Conservation (phyloP, 2,888 invertebrate species). For the Dynastes tityus region DNA sequence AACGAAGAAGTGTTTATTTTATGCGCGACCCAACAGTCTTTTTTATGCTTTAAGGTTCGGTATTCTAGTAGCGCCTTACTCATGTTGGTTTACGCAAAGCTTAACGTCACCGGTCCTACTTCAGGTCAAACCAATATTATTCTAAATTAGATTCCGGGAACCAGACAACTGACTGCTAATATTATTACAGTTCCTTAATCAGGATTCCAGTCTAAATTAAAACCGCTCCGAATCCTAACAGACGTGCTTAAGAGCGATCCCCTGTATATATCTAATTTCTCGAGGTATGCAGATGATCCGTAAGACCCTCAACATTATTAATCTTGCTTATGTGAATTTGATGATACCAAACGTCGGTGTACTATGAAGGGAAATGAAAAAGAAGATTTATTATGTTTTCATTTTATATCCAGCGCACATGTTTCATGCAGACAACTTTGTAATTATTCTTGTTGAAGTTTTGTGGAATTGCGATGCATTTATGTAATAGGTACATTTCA, state of each 20-base stretch:
- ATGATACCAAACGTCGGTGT: background rate
- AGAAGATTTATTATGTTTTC: background rate
- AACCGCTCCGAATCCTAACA: conserved; percentile 5
- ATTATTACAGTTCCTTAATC: conserved; percentile 44
- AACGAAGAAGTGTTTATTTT: conserved; percentile 32
- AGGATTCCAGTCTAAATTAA: conserved; percentile 37
- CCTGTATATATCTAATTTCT: conserved; percentile 15
- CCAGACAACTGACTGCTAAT: conserved; percentile 42
- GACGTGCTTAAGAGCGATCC: background rate
- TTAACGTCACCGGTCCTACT: conserved; percentile 25
- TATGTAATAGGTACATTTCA: too few species aligned
- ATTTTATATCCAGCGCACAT: too few species aligned
- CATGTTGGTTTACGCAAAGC: conserved; percentile 30
- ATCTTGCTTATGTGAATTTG: conserved; percentile 5
- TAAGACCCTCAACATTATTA: background rate
- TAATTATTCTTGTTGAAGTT: too few species aligned
- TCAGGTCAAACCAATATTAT: conserved; percentile 43
- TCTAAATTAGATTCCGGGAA: conserved; percentile 40
- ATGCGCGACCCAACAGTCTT: background rate
- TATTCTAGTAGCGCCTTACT: conserved; percentile 8
- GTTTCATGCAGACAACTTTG: too few species aligned
- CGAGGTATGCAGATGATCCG: conserved; percentile 1
- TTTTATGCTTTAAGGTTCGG: conserved; percentile 2
- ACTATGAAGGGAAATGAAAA: background rate
- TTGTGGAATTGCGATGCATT: too few species aligned